A percentile compares a stretch with the other conserved stretches of the same genome.
Evolutionary conservation across 2,113 vertebrate species (phyloP).

Genomic region (Cheirogaleus medius): DNA sequence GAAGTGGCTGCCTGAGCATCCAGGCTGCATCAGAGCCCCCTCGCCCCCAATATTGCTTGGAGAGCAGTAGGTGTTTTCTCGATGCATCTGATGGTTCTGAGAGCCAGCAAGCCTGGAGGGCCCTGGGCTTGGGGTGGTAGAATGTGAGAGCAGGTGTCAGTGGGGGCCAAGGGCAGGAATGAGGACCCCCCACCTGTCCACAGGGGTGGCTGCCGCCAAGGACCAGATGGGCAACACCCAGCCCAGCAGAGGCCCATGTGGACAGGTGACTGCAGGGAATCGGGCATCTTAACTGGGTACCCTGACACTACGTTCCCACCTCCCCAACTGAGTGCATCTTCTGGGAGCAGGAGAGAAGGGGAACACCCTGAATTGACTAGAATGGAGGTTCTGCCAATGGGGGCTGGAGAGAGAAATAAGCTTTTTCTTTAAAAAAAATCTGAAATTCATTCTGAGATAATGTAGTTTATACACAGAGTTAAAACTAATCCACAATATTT

Average conservation of each 20-base stretch:
- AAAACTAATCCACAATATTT: not conserved
- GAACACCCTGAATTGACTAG: not conserved
- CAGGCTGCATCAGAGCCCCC: not conserved
- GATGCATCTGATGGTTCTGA: not conserved
- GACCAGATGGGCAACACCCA: not conserved
- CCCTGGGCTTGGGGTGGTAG: not conserved
- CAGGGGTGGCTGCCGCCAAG: fast-evolving
- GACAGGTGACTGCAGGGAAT: not conserved
- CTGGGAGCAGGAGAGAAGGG: not conserved
- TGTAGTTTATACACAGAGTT: not conserved
- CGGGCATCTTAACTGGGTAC: fast-evolving
- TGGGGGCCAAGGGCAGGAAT: fast-evolving
- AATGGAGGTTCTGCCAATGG: not conserved
- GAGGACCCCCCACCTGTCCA: not conserved
- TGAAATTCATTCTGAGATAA: not conserved
- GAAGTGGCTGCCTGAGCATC: not conserved
- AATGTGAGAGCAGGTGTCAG: not conserved
- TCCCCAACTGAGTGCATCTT: not conserved
- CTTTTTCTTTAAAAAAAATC: not conserved
- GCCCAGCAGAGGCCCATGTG: not conserved
- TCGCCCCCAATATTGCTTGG: fast-evolving
- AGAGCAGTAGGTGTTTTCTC: not conserved
- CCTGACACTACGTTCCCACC: not conserved
- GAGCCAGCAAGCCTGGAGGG: not conserved
- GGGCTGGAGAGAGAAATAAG: not conserved